Evolutionary conservation across 2,113 vertebrate genomes (phyloP), one percentile per base, ranked within the genome.

Genomic region (Fregata magnificens): DNA sequence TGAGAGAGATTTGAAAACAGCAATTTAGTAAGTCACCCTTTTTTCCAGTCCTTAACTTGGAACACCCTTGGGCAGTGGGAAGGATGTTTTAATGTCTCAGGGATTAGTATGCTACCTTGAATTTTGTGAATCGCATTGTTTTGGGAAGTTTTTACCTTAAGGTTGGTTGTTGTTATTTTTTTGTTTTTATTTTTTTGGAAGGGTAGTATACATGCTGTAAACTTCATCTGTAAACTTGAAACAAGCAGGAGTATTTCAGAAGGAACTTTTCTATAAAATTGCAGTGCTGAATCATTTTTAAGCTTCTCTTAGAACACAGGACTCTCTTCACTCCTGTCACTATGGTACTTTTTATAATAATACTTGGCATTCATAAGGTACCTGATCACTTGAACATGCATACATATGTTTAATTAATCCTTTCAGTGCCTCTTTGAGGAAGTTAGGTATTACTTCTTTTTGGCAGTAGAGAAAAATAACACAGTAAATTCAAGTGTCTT

Each of bases 401-500:
- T 81, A 70, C 25, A 34, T 94, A 86, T 81, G 56, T 74, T 90
- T 81, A 90, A 91, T 94, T 91, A 93, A 93, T 95, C 73, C 36
- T 91, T 78, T 63, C 88, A 61, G 36, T 91, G 47, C 76, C 29
- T 92, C 55, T 83, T 74, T 79, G 59, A 95, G 63, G 65, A 94
- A 86, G 59, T 83, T 82, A 58, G 91, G 82, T 83, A 56, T 97
- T 81, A 63, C 47, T 80, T 58, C 71, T 62, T 92, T 83, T 47
- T 59, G 84, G 63, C 65, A 82, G 59, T 22, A 82, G 36, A 74
- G 52, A 44, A 93, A 72, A 94, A 77, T 67, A 50, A 59, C 73
- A 74, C 55, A 50, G 38, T 84, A 70, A 93, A 95, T 90, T 90
- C 61, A 74, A 88, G 40, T 86, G 56, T 69, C 56, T 88, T 90